Evolutionary conservation across 2,888 invertebrate genomes (phyloP), one percentile per base, ranked within the genome.

Genomic region (Calameuta filiformis): DNA sequence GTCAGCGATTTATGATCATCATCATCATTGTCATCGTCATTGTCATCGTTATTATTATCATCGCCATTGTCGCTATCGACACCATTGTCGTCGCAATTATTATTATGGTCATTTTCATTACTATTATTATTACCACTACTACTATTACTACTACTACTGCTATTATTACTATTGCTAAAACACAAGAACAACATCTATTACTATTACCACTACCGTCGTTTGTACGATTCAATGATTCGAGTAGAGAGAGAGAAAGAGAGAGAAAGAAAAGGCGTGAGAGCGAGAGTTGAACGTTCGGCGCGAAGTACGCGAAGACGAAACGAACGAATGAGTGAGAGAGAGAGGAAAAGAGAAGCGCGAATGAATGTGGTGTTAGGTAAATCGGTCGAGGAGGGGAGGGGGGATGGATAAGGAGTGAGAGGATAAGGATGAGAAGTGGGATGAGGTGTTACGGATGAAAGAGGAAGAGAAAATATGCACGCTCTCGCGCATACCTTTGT

Each of bases 1-100:
- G 86, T 86, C 86, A 84, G 81, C 83, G 76, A 84, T 87, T 86
- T 84, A 84, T 85, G 83, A 86, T 85, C 83, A 83, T 85, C 84
- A 83, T 76, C 82, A 77, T 76, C 80, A 85, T 77, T 78, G 76
- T 80, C 79, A 78, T 71, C 31, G 35, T 35, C 35, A 12, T 35
- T 12, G 35, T 35, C 35, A 12, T 35, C 35, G 35, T 35, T 35
- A 35, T 35, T 35, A 35, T 35, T 12, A 35, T 35, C 35, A 35
- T 35, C 35, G 35, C 35, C 35, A 35, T 35, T 12, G 35, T 35
- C 35, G 35, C 35, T 35, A 35, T 35, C 35, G 35, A 3, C 35
- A 35, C 35, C 35, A 35, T 35, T 35, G 35, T 35, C 35, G 35
- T 35, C 12, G 35, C 35, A 35, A 35, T 35, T 35, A 35, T 35